A percentile compares a stretch with the other conserved stretches of the same genome.
Conservation (phyloP, 1,140 invertebrate species). For the Drosophila lacertosa region DNA sequence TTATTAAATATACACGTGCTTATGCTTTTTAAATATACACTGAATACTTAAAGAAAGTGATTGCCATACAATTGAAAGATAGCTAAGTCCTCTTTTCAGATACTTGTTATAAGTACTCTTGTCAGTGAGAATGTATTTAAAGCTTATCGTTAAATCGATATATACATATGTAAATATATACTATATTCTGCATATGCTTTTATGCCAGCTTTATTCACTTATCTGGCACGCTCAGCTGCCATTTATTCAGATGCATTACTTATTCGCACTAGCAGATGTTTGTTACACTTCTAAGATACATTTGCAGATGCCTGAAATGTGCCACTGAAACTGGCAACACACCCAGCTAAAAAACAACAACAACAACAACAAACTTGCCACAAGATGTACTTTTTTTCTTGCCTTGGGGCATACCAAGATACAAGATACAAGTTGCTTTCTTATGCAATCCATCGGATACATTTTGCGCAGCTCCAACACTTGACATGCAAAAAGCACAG, state of each 20-base stretch:
- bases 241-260: slow-evolving; percentile 51
- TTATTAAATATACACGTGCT: no score
- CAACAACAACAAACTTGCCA: neutral
- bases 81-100: no score
- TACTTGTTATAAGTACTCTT: no score
- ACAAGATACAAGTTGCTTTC: slow-evolving; percentile 34
- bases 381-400: slow-evolving; percentile 13
- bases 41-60: no score
- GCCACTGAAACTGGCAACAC: slow-evolving; percentile 30
- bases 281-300: slow-evolving; percentile 34
- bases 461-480: slow-evolving; percentile 44
- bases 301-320: slow-evolving; percentile 38
- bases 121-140: no score
- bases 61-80: no score
- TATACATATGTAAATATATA: no score
- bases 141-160: no score
- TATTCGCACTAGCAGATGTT: slow-evolving; percentile 41
- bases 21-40: no score
- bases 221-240: slow-evolving; percentile 34
- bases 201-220: slow-evolving; percentile 28
- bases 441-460: slow-evolving; percentile 75
- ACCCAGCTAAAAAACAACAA: slow-evolving; percentile 7
- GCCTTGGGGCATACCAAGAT: slow-evolving; percentile 9
- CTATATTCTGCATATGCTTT: no score
- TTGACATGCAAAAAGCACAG: slow-evolving; percentile 74